These are phyloP conservation scores for Cyclura pinguis DNA, from an alignment of 2,797 vertebrate species.

Conservation along the genomic window DNA sequence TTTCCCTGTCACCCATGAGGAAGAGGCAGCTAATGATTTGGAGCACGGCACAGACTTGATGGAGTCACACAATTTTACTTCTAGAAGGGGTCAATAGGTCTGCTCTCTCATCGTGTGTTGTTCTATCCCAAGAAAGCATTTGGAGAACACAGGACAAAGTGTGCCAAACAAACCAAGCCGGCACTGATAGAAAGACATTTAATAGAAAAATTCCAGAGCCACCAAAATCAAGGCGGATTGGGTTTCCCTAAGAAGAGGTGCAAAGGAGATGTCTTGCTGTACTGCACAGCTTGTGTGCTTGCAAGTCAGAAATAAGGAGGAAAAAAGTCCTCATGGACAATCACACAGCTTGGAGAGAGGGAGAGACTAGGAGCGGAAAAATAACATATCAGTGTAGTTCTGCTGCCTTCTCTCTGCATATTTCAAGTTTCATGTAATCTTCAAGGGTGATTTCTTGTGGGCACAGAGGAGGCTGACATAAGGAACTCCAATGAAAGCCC, in stretches of 20 bases:
- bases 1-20: not conserved
- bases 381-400: not conserved
- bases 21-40: not conserved
- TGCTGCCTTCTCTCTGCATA: not conserved
- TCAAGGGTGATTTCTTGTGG: conserved; percentile 89
- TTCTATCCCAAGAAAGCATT: not conserved
- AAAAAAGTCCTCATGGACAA: conserved; percentile 15
- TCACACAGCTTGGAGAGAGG: conserved; percentile 32
- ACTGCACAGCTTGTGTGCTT: not conserved
- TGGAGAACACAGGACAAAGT: conserved; percentile 27
- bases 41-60: not conserved
- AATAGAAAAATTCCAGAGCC: conserved; percentile 1
- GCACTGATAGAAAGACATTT: not conserved
- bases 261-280: not conserved
- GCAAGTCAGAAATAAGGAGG: conserved; percentile 33
- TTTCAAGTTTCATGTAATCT: conserved; percentile 86
- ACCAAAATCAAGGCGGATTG: not conserved
- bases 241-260: not conserved
- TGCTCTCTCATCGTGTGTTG: not conserved
- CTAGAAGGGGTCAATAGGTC: not conserved
- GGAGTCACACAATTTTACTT: not conserved
- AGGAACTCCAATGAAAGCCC: conserved; percentile 97
- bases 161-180: conserved; percentile 19
- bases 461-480: conserved; percentile 94
- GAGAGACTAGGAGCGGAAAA: not conserved